Evolutionary conservation across 2,113 vertebrate genomes (phyloP).

Genomic region (Neolamprologus hecqui): DNA sequence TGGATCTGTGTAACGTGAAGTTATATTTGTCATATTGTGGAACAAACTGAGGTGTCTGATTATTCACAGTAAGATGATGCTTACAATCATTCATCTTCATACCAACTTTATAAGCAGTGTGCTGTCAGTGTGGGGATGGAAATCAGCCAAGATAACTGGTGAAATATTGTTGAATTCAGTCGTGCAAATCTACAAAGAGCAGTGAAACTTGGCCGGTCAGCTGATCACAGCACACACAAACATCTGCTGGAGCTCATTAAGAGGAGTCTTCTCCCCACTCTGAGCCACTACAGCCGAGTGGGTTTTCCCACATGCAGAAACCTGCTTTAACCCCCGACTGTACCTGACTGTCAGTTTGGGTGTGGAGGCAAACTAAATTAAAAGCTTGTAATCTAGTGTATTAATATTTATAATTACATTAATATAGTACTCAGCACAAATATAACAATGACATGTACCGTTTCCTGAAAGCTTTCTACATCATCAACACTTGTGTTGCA

Average conservation of each 20-base stretch:
- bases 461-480: not conserved
- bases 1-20: not conserved
- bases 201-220: not conserved
- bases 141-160: not conserved
- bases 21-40: not conserved
- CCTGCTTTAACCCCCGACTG: not conserved
- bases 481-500: not conserved
- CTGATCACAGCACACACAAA: not conserved
- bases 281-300: not conserved
- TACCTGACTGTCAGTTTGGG: not conserved
- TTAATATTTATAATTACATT: not conserved
- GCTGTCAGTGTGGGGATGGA: not conserved
- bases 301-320: not conserved
- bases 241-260: not conserved
- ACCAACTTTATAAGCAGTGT: not conserved
- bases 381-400: not conserved
- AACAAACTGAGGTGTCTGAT: not conserved
- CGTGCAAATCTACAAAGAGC: not conserved
- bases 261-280: not conserved
- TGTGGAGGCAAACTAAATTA: not conserved
- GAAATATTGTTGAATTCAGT: not conserved
- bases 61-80: not conserved
- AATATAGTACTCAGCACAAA: not conserved
- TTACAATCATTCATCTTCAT: not conserved
- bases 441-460: rapidly evolving